phyloP scores from a whole-genome alignment of 2,797 vertebrate genomes.

The Gallinago solitaria region DNA sequence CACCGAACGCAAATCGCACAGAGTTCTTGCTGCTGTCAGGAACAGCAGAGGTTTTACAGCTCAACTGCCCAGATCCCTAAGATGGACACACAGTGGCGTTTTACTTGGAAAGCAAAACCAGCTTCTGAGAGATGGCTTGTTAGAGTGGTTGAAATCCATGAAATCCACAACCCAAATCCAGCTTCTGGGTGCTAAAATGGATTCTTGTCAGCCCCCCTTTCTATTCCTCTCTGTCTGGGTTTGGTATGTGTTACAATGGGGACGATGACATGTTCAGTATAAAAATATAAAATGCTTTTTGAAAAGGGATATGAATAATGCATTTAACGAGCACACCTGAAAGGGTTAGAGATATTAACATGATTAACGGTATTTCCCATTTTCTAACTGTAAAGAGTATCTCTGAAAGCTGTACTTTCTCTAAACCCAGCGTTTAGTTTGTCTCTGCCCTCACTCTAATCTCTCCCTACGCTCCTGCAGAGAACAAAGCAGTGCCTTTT shows the following conservation, averaged over 20 bases:
- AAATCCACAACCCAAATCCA: neutral
- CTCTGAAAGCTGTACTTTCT: neutral
- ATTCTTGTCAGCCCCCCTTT: neutral
- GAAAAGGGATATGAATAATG: neutral
- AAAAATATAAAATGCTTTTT: neutral
- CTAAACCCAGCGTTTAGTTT: neutral
- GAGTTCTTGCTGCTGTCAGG: neutral
- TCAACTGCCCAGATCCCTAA: neutral
- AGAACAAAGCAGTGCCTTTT: neutral
- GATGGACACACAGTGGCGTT: neutral
- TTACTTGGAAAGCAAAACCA: neutral
- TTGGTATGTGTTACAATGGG: neutral
- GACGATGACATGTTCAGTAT: neutral
- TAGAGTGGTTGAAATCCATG: neutral
- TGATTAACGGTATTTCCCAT: neutral
- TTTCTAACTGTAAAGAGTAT: neutral
- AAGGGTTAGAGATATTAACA: neutral
- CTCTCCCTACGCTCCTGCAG: neutral
- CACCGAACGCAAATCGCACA: neutral
- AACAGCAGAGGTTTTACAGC: neutral
- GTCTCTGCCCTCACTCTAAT: neutral
- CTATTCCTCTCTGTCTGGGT: neutral
- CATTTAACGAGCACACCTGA: neutral
- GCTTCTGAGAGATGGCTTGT: neutral
- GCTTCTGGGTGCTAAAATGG: neutral